Percentiles rank a stretch among this genome's conserved stretches.
phyloP scores from a whole-genome alignment of 2,888 invertebrate genomes.

The Volucella bombylans region DNA sequence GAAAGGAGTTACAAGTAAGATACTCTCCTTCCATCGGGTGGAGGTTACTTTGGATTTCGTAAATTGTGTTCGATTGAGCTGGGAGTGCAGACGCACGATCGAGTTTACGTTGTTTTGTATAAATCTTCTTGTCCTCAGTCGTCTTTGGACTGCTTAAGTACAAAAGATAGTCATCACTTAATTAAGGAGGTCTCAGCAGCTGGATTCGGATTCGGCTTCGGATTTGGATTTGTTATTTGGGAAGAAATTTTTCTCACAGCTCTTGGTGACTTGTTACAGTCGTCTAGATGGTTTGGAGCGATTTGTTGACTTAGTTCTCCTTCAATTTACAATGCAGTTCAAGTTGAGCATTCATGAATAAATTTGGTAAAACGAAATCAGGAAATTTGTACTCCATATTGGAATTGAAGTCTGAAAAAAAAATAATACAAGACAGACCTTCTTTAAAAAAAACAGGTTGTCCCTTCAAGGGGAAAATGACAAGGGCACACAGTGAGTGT shows the following conservation, averaged over 20 bases:
- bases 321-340: too few relatives aligned
- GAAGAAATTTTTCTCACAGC: constrained; percentile 41
- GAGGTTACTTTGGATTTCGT: not conserved
- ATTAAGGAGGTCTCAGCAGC: constrained; percentile 48
- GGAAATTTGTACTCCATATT: too few relatives aligned
- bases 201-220: not conserved
- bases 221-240: not conserved
- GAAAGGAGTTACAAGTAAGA: constrained; percentile 52
- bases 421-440: too few relatives aligned
- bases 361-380: too few relatives aligned
- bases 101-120: constrained; percentile 60
- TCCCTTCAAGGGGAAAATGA: too few relatives aligned
- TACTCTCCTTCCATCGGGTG: not conserved
- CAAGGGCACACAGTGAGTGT: too few relatives aligned
- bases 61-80: constrained; percentile 11
- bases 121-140: constrained; percentile 50
- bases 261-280: not conserved
- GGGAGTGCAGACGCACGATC: constrained; percentile 67
- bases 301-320: too few relatives aligned
- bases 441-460: too few relatives aligned
- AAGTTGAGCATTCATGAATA: too few relatives aligned
- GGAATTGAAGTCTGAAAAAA: too few relatives aligned
- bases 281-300: too few relatives aligned
- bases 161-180: constrained; percentile 67
- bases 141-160: constrained; percentile 53